These are phyloP conservation scores for Semnornis frantzii DNA, from an alignment of 2,113 vertebrate species.

Conservation along the genomic window DNA sequence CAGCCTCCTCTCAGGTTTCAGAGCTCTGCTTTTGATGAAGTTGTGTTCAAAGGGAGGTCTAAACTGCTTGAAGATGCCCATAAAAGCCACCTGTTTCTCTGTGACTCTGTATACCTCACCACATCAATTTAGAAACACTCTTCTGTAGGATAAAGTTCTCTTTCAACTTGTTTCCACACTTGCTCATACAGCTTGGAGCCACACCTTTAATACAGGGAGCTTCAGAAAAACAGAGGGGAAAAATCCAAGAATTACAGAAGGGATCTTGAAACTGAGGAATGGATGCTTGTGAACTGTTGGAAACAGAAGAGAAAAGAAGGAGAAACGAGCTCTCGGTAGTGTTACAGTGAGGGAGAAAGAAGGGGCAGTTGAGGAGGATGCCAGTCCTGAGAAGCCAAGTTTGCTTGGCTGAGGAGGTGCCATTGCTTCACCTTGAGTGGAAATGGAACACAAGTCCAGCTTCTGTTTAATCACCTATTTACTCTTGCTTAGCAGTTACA, in stretches of 20 bases:
- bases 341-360: not conserved
- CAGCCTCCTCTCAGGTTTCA: no score
- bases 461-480: not conserved
- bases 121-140: not conserved
- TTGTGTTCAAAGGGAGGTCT: not conserved
- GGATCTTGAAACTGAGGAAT: not conserved
- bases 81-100: not conserved
- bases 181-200: not conserved
- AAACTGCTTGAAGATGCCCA: not conserved
- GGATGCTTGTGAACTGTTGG: not conserved
- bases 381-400: not conserved
- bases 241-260: not conserved
- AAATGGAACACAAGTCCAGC: not conserved
- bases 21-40: no score
- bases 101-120: not conserved
- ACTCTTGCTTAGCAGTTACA: not conserved
- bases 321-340: not conserved
- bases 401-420: not conserved
- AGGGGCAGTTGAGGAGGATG: not conserved
- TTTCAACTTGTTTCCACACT: not conserved
- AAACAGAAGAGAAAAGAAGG: not conserved
- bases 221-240: not conserved
- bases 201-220: not conserved
- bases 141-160: not conserved
- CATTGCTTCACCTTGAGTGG: not conserved